Conservation (phyloP, 2,797 vertebrate species). For the Chromis chromis region DNA sequence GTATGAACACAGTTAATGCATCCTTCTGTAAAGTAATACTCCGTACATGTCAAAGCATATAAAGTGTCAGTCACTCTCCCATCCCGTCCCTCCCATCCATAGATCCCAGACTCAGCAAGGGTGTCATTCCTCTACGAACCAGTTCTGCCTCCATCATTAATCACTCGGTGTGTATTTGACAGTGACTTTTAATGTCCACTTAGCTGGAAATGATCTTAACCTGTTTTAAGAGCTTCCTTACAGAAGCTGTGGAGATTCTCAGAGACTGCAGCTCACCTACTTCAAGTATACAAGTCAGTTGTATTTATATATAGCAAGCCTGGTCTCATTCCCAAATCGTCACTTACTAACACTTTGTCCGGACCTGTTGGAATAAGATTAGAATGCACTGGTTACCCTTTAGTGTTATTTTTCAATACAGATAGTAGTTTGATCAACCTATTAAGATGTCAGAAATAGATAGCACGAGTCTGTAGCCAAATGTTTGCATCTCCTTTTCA, state of each 20-base stretch:
- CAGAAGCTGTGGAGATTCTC: not conserved
- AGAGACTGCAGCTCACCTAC: not conserved
- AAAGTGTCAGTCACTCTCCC: not conserved
- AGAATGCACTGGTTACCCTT: too few relatives aligned
- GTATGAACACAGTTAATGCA: conserved; percentile 34
- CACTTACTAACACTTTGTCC: too few relatives aligned
- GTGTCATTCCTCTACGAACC: conserved; percentile 13
- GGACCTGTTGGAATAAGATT: too few relatives aligned
- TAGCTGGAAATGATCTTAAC: not conserved
- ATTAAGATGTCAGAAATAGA: too few relatives aligned
- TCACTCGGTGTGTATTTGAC: conserved; percentile 16
- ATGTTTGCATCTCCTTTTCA: too few relatives aligned
- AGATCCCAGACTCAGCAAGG: not conserved
- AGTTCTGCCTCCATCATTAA: conserved; percentile 8
- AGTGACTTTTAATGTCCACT: conserved; percentile 10
- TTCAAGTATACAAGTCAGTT: not conserved
- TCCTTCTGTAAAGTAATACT: conserved; percentile 57
- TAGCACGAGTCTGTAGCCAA: too few relatives aligned
- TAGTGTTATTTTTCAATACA: too few relatives aligned
- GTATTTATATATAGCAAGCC: too few relatives aligned
- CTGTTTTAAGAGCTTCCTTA: not conserved
- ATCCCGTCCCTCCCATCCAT: not conserved
- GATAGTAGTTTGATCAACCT: too few relatives aligned
- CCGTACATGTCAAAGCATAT: not conserved
- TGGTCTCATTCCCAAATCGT: too few relatives aligned